Evolutionary conservation across 2,113 vertebrate genomes (phyloP), one percentile per base, ranked within the genome.

Genomic region (Aleadryas rufinucha): DNA sequence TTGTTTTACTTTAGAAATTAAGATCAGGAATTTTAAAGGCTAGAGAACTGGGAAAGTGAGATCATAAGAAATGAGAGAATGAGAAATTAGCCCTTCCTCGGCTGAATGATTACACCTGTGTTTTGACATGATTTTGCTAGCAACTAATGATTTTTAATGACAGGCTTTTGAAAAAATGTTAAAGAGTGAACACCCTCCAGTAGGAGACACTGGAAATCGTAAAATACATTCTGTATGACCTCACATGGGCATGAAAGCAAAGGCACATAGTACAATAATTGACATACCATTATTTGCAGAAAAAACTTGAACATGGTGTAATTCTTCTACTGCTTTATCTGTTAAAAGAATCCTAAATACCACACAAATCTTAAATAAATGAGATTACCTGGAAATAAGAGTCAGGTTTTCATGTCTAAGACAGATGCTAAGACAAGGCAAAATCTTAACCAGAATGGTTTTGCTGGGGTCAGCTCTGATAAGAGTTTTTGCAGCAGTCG

Each of bases 291-390:
- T 74, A 74, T 53, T 53, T 69, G 19, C 17, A 74, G 50, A 33
- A 74, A 47, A 65, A 63, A 11, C 1, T 3, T 7, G 18, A 65
- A 28, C 12, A 3, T 19, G 5, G 2, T 4, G 0, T 26, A 71
- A 70, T 76, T 71, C 70, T 63, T 52, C 28, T 37, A 37, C 16
- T 59, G 10, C 3, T 83, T 83, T 56, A 31, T 68, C 13, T 77
- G 16, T 64, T 68, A 69, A 93, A 68, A 19, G 4, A 52, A 81
- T 65, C 9, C 10, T 83, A 91, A 91, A 52, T 50, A 44, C 31
- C 11, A 45, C 13, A 72, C 1, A 81, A 61, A 63, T 45, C 24
- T 84, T 74, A 53, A 83, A n/a, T 35, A 85, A 64, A 65, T 33
- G 13, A 64, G 23, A 68, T 71, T 68, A 22, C 4, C 17, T 82